phyloP scores from a whole-genome alignment of 2,797 vertebrate genomes.

The Pseudopleuronectes americanus region DNA sequence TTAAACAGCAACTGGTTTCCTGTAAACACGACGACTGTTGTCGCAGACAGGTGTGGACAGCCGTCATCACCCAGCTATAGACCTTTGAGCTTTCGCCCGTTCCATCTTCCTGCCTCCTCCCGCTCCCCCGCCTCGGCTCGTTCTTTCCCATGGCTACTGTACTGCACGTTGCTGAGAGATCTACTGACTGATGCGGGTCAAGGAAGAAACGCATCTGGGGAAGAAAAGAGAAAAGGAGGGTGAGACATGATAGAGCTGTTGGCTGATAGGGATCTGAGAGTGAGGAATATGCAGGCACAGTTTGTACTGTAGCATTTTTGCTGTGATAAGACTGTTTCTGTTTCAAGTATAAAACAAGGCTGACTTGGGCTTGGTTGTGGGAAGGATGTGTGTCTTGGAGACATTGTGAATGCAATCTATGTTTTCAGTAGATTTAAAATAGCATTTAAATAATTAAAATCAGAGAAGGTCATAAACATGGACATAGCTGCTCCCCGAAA shows the following conservation, averaged over 20 bases:
- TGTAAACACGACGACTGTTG: conserved; percentile 49
- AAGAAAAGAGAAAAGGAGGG: background rate
- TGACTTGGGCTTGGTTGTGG: background rate
- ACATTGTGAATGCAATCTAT: background rate
- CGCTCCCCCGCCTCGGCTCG: background rate
- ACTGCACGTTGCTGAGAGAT: conserved; percentile 53
- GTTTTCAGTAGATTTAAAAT: background rate
- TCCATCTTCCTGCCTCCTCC: conserved; percentile 27
- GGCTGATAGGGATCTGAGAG: conserved; percentile 63
- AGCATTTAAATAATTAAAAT: background rate
- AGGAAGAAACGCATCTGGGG: conserved; percentile 28
- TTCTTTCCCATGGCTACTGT: conserved; percentile 54
- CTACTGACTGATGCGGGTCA: conserved; percentile 48
- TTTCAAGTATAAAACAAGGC: conserved; percentile 18
- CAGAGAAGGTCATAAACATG: background rate
- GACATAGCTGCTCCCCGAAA: too few species aligned
- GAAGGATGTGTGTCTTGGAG: background rate
- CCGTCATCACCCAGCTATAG: conserved; percentile 36
- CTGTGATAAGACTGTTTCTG: conserved; percentile 50
- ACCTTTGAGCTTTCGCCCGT: conserved; percentile 38
- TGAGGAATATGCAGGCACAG: conserved; percentile 31
- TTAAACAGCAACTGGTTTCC: conserved; percentile 63
- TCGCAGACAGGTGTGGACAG: conserved; percentile 62
- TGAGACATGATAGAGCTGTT: conserved; percentile 15
- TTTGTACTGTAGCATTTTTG: conserved; percentile 48